Evolutionary conservation across 2,113 vertebrate species (phyloP).

Genomic region (Gallinago media): DNA sequence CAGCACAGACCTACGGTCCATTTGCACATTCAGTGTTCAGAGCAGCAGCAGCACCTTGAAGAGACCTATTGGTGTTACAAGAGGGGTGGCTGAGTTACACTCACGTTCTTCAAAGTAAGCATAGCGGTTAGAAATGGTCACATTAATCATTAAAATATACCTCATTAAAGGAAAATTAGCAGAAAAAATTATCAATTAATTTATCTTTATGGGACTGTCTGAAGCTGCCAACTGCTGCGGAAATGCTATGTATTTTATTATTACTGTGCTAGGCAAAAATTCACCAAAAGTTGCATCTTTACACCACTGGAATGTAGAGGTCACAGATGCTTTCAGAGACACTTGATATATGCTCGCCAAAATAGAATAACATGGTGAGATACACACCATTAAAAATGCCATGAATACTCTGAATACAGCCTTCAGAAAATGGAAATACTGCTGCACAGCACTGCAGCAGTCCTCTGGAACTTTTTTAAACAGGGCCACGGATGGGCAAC

Average conservation of each 20-base stretch:
- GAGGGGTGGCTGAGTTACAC: neutral
- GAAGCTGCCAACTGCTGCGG: neutral
- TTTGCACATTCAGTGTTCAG: neutral
- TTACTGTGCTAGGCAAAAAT: neutral
- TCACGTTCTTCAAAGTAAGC: neutral
- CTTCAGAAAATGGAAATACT: neutral
- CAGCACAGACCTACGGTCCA: neutral
- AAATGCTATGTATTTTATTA: neutral
- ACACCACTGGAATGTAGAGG: neutral
- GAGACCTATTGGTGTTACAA: accelerated
- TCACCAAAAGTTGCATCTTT: neutral
- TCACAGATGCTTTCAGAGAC: neutral
- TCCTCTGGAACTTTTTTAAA: neutral
- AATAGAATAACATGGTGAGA: neutral
- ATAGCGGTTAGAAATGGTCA: neutral
- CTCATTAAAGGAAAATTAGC: neutral
- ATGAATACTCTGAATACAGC: neutral
- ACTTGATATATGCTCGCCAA: accelerated
- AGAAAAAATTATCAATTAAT: neutral
- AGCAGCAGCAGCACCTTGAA: neutral
- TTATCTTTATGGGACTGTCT: neutral
- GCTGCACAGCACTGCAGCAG: neutral
- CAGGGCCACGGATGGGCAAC: neutral
- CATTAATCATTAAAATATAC: neutral
- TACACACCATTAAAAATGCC: neutral